These are phyloP conservation scores for Ammodytes marinus DNA, from an alignment of 2,113 vertebrate genomes.

Conservation along the genomic window DNA sequence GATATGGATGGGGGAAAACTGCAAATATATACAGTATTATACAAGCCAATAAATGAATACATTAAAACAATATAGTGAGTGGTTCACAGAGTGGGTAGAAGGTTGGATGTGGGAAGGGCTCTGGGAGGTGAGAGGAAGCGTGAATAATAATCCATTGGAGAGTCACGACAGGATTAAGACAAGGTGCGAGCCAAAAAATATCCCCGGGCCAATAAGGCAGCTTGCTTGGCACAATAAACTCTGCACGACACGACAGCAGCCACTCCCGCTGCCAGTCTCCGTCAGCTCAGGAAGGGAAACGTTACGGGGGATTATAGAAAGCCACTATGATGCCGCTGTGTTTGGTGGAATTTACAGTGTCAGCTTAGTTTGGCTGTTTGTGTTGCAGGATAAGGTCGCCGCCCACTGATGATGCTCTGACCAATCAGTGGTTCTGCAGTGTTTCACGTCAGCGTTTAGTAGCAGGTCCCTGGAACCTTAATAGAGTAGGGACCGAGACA, in stretches of 20 bases:
- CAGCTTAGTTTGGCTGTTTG: too few relatives aligned
- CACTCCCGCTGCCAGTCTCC: conserved; percentile 65
- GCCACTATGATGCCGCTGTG: conserved; percentile 28
- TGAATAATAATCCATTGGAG: conserved; percentile 76
- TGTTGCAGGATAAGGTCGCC: neutral
- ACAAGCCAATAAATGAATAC: conserved; percentile 11
- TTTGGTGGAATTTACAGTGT: conserved; percentile 42
- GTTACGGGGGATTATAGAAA: conserved; percentile 48
- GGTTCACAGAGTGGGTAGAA: conserved; percentile 9
- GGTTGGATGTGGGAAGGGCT: conserved; percentile 18
- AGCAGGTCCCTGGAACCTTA: too few relatives aligned
- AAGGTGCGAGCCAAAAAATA: conserved; percentile 77
- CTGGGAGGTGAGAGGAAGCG: conserved; percentile 53
- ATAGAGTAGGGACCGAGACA: too few relatives aligned
- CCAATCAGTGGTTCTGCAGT: too few relatives aligned
- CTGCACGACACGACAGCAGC: conserved; percentile 65
- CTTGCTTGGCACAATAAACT: conserved; percentile 54
- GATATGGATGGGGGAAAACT: conserved; percentile 11
- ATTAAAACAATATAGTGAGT: conserved; percentile 3
- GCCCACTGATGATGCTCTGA: too few relatives aligned
- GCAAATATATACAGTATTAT: conserved; percentile 13
- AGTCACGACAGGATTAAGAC: conserved; percentile 76
- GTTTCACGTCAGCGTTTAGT: too few relatives aligned
- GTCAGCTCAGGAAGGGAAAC: conserved; percentile 55
- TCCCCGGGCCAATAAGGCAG: conserved; percentile 47